These are phyloP conservation scores for Stenchaetothrips biformis DNA, from an alignment of 2,888 invertebrate species.

Conservation along the genomic window DNA sequence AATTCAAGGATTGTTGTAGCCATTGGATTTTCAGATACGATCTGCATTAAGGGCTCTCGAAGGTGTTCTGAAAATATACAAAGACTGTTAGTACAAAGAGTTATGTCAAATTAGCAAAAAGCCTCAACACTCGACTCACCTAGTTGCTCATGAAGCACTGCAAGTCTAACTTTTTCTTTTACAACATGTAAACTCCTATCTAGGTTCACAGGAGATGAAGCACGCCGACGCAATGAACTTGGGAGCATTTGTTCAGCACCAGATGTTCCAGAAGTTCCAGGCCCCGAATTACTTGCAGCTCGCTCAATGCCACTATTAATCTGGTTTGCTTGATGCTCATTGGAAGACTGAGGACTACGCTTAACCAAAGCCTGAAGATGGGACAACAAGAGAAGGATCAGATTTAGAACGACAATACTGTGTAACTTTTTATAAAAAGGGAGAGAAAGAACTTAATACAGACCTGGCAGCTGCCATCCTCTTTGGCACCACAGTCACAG, in stretches of 20 bases:
- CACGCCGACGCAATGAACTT: slow-evolving; percentile 57
- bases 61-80: slow-evolving; percentile 33
- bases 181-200: slow-evolving; percentile 41
- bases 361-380: slow-evolving; percentile 53
- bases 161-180: slow-evolving; percentile 44
- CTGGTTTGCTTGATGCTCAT: slow-evolving; percentile 37
- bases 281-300: slow-evolving; percentile 35
- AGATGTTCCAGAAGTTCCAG: slow-evolving; percentile 38
- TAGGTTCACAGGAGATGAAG: slow-evolving; percentile 54
- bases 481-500: slow-evolving; percentile 97
- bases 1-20: slow-evolving; percentile 65
- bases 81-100: background rate
- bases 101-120: background rate
- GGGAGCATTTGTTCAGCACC: slow-evolving; percentile 44
- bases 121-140: slow-evolving; percentile 37
- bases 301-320: slow-evolving; percentile 38
- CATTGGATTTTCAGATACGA: slow-evolving; percentile 43
- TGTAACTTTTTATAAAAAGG: background rate
- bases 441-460: slow-evolving; percentile 27
- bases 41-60: slow-evolving; percentile 34
- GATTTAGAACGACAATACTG: slow-evolving; percentile 3
- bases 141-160: slow-evolving; percentile 54
- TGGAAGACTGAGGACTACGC: slow-evolving; percentile 53
- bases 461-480: slow-evolving; percentile 71
- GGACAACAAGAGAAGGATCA: background rate